Conservation (phyloP, 1,140 invertebrate genomes). For the Tetramorium alpestre region DNA sequence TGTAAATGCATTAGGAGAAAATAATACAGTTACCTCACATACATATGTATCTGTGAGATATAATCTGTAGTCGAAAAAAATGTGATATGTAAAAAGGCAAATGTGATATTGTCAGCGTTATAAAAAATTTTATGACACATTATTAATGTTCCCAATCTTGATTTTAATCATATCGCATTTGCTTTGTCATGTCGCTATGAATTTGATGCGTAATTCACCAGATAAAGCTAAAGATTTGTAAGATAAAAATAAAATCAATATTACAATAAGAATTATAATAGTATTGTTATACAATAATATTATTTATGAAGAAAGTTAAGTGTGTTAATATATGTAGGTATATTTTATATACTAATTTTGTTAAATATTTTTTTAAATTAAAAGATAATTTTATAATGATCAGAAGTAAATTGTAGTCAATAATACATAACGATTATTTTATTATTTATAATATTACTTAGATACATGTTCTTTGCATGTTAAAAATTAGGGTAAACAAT, state of each 20-base stretch:
- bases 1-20: background rate
- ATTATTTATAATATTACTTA: no score
- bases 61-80: background rate
- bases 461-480: no score
- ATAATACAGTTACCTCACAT: background rate
- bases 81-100: background rate
- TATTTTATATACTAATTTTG: no score
- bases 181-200: background rate
- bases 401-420: no score
- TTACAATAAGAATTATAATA: background rate
- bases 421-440: no score
- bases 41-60: background rate
- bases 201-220: background rate
- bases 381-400: no score
- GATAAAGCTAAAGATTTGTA: background rate
- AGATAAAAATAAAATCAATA: background rate
- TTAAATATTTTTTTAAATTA: no score
- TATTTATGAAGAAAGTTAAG: no score
- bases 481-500: no score
- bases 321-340: no score
- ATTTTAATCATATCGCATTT: background rate
- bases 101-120: background rate
- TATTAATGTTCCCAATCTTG: background rate
- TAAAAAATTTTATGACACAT: background rate
- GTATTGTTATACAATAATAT: background rate